Evolutionary conservation across 1,140 invertebrate species (phyloP).

Genomic region (Druon quercuslanigerum): DNA sequence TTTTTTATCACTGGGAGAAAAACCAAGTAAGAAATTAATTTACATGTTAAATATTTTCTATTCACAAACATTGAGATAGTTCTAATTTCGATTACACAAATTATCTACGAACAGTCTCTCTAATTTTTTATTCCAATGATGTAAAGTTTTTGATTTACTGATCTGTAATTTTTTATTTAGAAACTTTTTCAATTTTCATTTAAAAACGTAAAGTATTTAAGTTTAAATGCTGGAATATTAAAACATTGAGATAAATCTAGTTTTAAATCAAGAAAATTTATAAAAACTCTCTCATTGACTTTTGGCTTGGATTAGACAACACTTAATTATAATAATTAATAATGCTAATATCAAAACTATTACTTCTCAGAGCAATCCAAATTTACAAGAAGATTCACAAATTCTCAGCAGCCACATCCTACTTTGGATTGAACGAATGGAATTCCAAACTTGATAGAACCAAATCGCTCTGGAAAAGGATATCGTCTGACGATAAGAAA

Average conservation of each 20-base stretch:
- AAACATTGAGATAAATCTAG: too few relatives aligned
- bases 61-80: too few relatives aligned
- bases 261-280: too few relatives aligned
- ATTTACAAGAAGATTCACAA: conserved; percentile 79
- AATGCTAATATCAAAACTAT: conserved; percentile 1
- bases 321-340: neutral
- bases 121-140: conserved; percentile 27
- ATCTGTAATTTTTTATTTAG: too few relatives aligned
- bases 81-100: neutral
- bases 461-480: conserved; percentile 71
- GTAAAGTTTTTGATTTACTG: too few relatives aligned
- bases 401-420: conserved; percentile 76
- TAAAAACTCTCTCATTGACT: too few relatives aligned
- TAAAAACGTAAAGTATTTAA: too few relatives aligned
- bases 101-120: conserved; percentile 5
- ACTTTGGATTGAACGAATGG: conserved; percentile 79
- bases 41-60: too few relatives aligned
- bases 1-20: conserved; percentile 75
- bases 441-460: conserved; percentile 77
- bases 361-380: conserved; percentile 74
- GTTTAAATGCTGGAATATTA: too few relatives aligned
- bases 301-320: too few relatives aligned
- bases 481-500: conserved; percentile 75
- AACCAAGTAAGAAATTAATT: conserved; percentile 72
- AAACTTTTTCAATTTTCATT: too few relatives aligned